These are phyloP conservation scores for Palythoa grandis DNA, from an alignment of 92 coral and sea anemone species.

Conservation along the genomic window DNA sequence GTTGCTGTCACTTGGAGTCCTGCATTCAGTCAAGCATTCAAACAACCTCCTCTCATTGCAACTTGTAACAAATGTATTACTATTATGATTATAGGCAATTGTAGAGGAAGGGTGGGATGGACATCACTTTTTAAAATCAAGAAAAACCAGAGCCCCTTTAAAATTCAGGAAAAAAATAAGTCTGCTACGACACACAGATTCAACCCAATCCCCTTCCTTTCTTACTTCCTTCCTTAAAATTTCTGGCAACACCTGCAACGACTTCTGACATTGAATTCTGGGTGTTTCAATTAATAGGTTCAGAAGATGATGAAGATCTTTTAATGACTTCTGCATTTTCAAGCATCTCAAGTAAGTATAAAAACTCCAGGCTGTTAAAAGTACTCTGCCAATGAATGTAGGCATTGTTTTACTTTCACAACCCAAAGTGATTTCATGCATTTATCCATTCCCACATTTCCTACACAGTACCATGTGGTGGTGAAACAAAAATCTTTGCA, in stretches of 20 bases:
- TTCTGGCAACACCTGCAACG: neutral
- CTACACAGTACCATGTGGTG: neutral
- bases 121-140: neutral
- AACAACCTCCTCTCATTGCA: no score
- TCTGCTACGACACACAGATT: neutral
- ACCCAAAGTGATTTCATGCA: neutral
- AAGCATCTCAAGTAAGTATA: neutral
- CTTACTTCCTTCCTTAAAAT: neutral
- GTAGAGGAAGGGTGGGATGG: conserved; percentile 2
- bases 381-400: neutral
- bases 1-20: no score
- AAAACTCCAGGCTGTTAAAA: conserved; percentile 6
- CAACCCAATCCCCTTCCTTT: conserved; percentile 6
- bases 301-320: neutral
- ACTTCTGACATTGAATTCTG: neutral
- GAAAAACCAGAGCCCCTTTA: neutral
- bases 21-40: no score
- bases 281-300: conserved; percentile 1
- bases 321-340: neutral
- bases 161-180: neutral
- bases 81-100: conserved; percentile 1
- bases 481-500: neutral
- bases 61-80: neutral
- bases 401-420: conserved; percentile 7
- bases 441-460: neutral